phyloP scores from a whole-genome alignment of 1,140 invertebrate genomes.

The Potamilus streckersoni region DNA sequence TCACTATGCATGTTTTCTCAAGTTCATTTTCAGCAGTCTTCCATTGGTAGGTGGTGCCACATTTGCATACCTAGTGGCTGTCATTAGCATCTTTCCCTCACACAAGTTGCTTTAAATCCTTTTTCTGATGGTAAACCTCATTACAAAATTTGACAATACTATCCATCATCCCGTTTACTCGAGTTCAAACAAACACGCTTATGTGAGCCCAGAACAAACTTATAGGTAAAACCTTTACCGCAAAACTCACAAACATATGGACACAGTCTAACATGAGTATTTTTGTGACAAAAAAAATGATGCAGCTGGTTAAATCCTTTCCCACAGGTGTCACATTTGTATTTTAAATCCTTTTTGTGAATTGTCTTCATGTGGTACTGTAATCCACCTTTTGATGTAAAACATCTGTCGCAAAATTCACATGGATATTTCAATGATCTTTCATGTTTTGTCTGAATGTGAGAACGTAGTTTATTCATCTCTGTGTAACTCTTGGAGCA shows the following conservation, averaged over 20 bases:
- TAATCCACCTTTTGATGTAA: conserved; percentile 25
- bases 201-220: conserved; percentile 22
- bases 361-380: conserved; percentile 22
- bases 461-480: conserved; percentile 6
- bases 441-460: conserved; percentile 15
- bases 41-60: conserved; percentile 10
- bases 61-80: conserved; percentile 14
- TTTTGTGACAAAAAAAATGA: conserved; percentile 26
- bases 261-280: conserved; percentile 23
- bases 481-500: conserved; percentile 17
- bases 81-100: not conserved
- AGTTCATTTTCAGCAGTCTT: conserved; percentile 12
- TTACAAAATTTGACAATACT: conserved; percentile 23
- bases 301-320: conserved; percentile 24
- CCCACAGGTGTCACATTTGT: conserved; percentile 23
- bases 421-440: conserved; percentile 13
- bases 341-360: conserved; percentile 28
- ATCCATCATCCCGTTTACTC: conserved; percentile 4
- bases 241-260: conserved; percentile 23
- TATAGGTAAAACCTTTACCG: conserved; percentile 18
- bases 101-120: conserved; percentile 10
- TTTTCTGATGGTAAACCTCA: conserved; percentile 10
- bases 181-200: conserved; percentile 14
- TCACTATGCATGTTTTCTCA: conserved; percentile 6
- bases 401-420: conserved; percentile 21